phyloP scores from a whole-genome alignment of 1,140 invertebrate genomes.

The Drosophila suzukii region DNA sequence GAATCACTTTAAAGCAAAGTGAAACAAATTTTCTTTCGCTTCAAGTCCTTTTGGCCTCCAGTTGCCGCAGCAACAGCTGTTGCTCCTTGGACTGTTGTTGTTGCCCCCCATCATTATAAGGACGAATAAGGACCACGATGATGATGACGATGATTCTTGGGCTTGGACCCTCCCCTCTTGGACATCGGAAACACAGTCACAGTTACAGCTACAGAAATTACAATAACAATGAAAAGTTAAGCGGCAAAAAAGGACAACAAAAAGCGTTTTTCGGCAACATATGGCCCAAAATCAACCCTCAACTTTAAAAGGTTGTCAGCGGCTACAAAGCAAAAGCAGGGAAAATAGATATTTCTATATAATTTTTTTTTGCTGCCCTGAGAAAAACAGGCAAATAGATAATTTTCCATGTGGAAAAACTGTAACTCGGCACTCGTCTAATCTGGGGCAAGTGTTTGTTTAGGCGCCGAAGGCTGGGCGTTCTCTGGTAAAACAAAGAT shows the following conservation, averaged over 20 bases:
- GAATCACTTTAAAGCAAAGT: slow-evolving; percentile 67
- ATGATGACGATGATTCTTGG: slow-evolving; percentile 14
- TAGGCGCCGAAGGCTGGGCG: slow-evolving; percentile 42
- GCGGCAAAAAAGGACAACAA: slow-evolving; percentile 75
- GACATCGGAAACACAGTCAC: slow-evolving; percentile 31
- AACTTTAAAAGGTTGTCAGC: slow-evolving; percentile 70
- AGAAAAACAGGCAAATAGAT: slow-evolving; percentile 25
- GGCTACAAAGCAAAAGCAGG: slow-evolving; percentile 36
- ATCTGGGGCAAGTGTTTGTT: slow-evolving; percentile 70
- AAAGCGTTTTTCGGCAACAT: slow-evolving; percentile 66
- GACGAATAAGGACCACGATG: slow-evolving; percentile 7
- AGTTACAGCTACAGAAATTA: slow-evolving; percentile 72
- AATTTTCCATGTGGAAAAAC: slow-evolving; percentile 37
- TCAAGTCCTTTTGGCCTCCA: slow-evolving; percentile 48
- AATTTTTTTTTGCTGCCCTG: slow-evolving; percentile 23
- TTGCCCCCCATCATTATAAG: slow-evolving; percentile 59
- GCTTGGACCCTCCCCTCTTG: slow-evolving; percentile 17
- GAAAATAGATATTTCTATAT: slow-evolving; percentile 37
- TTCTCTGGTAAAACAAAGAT: slow-evolving; percentile 55
- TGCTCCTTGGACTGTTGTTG: slow-evolving; percentile 52
- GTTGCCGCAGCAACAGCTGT: slow-evolving; percentile 76
- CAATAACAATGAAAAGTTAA: slow-evolving; percentile 82
- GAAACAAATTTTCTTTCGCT: slow-evolving; percentile 51
- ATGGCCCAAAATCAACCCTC: slow-evolving; percentile 61
- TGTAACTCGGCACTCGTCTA: slow-evolving; percentile 66